Percentiles rank a stretch among this genome's conserved stretches.
Conservation (phyloP, 2,113 vertebrate species). For the Camarhynchus parvulus region DNA sequence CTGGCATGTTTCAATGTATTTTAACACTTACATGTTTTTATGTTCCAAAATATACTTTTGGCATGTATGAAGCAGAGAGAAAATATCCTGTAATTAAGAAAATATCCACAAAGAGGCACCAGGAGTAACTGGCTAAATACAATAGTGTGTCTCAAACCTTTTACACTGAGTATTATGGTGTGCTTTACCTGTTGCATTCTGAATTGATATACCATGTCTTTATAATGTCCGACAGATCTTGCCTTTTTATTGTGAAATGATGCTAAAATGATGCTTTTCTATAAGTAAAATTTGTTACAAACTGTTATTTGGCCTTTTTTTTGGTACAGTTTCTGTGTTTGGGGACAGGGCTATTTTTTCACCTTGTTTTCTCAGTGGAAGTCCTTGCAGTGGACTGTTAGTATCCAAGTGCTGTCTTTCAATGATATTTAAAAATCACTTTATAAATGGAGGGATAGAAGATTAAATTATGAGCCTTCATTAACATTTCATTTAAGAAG, state of each 20-base stretch:
- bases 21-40: neutral
- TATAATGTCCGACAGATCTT: neutral
- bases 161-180: neutral
- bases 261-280: neutral
- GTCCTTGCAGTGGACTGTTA: neutral
- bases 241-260: neutral
- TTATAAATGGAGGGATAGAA: neutral
- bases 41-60: neutral
- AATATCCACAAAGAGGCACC: neutral
- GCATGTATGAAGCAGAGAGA: neutral
- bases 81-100: neutral
- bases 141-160: neutral
- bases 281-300: conserved; percentile 27
- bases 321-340: neutral
- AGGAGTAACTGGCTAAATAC: neutral
- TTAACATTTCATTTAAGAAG: neutral
- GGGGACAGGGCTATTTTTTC: neutral
- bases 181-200: neutral
- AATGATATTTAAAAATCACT: neutral
- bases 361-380: neutral
- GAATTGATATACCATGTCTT: neutral
- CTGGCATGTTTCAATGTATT: neutral
- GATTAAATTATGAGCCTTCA: neutral
- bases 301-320: neutral
- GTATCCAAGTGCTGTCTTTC: neutral